Base-by-base conservation (phyloP, 53 echinoderm and acorn worm genomes). In the Mesocentrotus franciscanus region DNA sequence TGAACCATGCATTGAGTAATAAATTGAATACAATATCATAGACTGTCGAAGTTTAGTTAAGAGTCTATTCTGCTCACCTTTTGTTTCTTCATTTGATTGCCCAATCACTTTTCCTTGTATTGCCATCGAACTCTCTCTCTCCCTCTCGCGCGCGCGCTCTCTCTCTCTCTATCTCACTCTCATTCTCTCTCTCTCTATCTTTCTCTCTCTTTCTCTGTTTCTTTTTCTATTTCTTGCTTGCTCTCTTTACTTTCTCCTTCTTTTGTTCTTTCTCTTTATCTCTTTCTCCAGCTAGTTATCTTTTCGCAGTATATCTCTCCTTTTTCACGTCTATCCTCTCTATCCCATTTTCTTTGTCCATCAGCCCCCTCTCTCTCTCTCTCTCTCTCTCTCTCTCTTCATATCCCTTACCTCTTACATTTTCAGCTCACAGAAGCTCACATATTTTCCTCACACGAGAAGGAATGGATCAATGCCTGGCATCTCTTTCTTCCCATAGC, bases 391-490 rank as follows among this genome's bases (percentile, higher is more conserved):
- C 39, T 4, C 79, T 1, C 15, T 72, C 60, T 60, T 60, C 60
- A 60, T 60, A 9, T 60, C 71, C 11, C 26, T 13, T 9, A 22
- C 13, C 26, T 22, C 26, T 1, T 17, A 71, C 27, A 24, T n/a
- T 79, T 39, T 17, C 10, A 79, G 18, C 20, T 14, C 16, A 79
- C 17, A 79, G 4, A 61, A 36, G 39, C 79, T 36, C 79, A 5
- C 79, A 79, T 0, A 39, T 85, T 85, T 27, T 85, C 9, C 0
- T 58, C 17, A 16, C 39, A 85, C n/a, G 27, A 27, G 85, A 24
- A 9, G 56, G 12, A 85, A 85, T 6, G 9, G 85, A 85, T 57
- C 85, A 85, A 85, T 85, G n/a, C 85, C 6, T 57, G 85, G 85
- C 85, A 85, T 26, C 57, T 57, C 58, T 56, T 85, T 57, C 10